Evolutionary conservation across 2,113 vertebrate species (phyloP).

Genomic region (Callipepla californica): DNA sequence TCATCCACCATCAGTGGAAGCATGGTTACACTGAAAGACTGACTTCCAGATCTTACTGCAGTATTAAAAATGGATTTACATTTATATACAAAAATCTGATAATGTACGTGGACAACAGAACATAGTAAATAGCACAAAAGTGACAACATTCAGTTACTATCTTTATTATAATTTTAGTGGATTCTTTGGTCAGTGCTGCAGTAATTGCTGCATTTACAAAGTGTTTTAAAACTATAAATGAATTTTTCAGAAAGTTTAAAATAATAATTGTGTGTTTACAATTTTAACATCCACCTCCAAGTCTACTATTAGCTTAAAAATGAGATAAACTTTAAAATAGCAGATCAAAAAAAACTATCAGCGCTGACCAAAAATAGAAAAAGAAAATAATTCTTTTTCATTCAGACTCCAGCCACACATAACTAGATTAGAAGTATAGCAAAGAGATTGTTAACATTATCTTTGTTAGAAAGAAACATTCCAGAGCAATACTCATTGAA

Average conservation of each 20-base stretch:
- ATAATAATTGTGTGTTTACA: neutral
- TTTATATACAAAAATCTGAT: neutral
- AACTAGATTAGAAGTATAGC: neutral
- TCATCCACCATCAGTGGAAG: neutral
- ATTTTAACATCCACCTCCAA: neutral
- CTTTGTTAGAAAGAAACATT: neutral
- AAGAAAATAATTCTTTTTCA: neutral
- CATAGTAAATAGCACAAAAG: neutral
- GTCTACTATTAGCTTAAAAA: neutral
- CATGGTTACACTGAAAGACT: neutral
- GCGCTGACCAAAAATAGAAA: neutral
- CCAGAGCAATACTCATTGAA: neutral
- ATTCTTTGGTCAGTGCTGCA: neutral
- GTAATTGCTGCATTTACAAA: neutral
- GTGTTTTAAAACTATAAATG: neutral
- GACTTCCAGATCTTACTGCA: neutral
- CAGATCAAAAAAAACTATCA: neutral
- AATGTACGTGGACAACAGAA: neutral
- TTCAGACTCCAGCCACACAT: neutral
- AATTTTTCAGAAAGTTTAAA: neutral
- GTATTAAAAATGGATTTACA: neutral
- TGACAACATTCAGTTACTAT: neutral
- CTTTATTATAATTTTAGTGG: neutral
- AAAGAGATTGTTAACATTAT: neutral
- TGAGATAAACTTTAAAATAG: neutral